Evolutionary conservation across 1,140 invertebrate species (phyloP), one percentile per base, ranked within the genome.

Genomic region (Penaeus vannamei): DNA sequence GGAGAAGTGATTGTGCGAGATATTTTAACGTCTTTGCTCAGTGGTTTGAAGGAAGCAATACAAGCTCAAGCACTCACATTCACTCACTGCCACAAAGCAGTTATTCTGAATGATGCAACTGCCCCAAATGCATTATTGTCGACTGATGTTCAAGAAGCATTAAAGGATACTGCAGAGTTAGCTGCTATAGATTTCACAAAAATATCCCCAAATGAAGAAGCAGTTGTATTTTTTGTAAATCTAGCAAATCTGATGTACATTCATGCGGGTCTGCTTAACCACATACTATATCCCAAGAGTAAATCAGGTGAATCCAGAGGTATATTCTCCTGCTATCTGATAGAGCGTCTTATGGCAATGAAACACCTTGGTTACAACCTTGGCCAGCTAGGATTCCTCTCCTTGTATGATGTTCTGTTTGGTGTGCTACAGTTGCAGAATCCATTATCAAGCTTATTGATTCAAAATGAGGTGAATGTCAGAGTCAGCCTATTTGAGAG

Each of bases 241-340:
- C 42, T 89, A 36, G 87, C 83, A 66, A 89, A 89, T 61, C 19
- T 89, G 29, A 89, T 89, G 87, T 89, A 46, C 76, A 89, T 89
- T 17, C 87, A 89, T 79, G 87, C 87, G 26, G 87, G 87, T 12
- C 17, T 89, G 66, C 76, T 89, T 14, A 89, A 89, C 61, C 87
- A 89, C 32, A 66, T 89, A 19, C 66, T 89, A 32, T 89, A 89
- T 64, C 82, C 87, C 22, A 22, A 72, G 62, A 61, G 19, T 42
- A 89, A 66, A 29, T 61, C 23, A 10, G 46, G 60, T 19, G 46
- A 61, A 17, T 32, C 87, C 12, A 32, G 87, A 42, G 87, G 87
- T 10, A 62, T 89, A 17, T 89, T 89, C 60, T 89, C 87, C 29
- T 64, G 66, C 12, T 36, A 89, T 79, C 82, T 84, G 60, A 69